These are phyloP conservation scores for Phrixothrix hirtus DNA, from an alignment of 2,888 invertebrate genomes.

Conservation along the genomic window DNA sequence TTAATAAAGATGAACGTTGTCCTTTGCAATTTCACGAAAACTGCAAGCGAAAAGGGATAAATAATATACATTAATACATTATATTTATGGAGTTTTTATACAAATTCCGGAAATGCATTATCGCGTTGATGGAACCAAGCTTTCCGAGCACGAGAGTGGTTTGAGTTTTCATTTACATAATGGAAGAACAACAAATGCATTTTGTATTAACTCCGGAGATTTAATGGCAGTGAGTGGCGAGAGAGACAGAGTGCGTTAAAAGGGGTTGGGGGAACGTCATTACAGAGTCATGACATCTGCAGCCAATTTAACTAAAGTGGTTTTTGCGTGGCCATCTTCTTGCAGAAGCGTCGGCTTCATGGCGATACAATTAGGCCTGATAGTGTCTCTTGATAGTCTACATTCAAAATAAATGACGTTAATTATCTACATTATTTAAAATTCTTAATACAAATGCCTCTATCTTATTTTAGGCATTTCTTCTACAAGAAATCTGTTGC, in stretches of 20 bases:
- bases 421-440: slow-evolving; percentile 16
- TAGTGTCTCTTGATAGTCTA: slow-evolving; percentile 21
- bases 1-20: slow-evolving; percentile 23
- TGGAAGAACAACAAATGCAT: slow-evolving; percentile 60
- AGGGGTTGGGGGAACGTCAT: slow-evolving; percentile 45
- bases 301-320: slow-evolving; percentile 56
- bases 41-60: slow-evolving; percentile 23
- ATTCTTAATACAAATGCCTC: not conserved
- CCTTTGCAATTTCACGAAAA: slow-evolving; percentile 17
- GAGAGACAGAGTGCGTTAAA: slow-evolving; percentile 34
- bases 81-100: slow-evolving; percentile 34
- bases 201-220: slow-evolving; percentile 59
- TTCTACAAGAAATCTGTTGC: slow-evolving; percentile 7
- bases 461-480: not conserved
- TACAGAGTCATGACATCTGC: slow-evolving; percentile 56
- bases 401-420: slow-evolving; percentile 9
- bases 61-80: slow-evolving; percentile 32
- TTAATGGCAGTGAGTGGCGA: slow-evolving; percentile 54
- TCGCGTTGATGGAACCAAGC: slow-evolving; percentile 50
- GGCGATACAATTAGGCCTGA: slow-evolving; percentile 35
- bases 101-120: slow-evolving; percentile 51
- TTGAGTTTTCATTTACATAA: slow-evolving; percentile 59
- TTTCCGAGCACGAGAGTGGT: slow-evolving; percentile 46
- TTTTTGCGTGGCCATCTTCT: slow-evolving; percentile 49
- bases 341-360: slow-evolving; percentile 28